Evolutionary conservation across 1,140 invertebrate genomes (phyloP).

Genomic region (Littorina saxatilis): DNA sequence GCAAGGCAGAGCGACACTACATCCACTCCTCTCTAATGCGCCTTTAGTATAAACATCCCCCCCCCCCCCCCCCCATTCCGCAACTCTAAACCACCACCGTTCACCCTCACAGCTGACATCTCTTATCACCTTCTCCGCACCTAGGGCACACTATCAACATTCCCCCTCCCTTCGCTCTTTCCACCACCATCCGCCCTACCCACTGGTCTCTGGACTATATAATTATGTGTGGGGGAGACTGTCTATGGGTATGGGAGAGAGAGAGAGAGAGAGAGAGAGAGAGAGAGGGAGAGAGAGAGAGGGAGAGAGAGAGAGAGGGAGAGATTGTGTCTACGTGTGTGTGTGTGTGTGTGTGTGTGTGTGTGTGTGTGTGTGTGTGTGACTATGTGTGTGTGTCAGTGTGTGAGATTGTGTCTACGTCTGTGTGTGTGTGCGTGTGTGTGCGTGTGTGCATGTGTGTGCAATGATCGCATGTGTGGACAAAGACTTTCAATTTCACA

Average conservation of each 20-base stretch:
- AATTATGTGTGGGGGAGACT: not conserved
- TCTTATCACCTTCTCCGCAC: too few relatives aligned
- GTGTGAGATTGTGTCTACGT: not conserved
- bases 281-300: not conserved
- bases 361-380: not conserved
- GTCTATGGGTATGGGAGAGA: not conserved
- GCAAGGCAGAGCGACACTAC: not conserved
- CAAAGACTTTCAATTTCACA: too few relatives aligned
- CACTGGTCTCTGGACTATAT: not conserved
- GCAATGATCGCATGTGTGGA: not conserved
- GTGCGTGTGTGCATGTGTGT: constrained; percentile 7
- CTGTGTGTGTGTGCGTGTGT: not conserved
- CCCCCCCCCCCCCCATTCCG: too few relatives aligned
- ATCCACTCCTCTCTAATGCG: too few relatives aligned
- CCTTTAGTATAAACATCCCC: too few relatives aligned
- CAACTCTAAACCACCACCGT: too few relatives aligned
- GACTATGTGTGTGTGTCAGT: too few relatives aligned
- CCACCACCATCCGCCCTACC: too few relatives aligned
- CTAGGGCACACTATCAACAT: too few relatives aligned
- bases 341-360: constrained; percentile 29
- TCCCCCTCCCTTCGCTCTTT: too few relatives aligned
- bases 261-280: not conserved
- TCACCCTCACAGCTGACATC: too few relatives aligned
- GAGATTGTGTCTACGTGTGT: too few relatives aligned
- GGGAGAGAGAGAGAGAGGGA: not conserved